Conservation (phyloP, 2,888 invertebrate genomes). For the Crocallis elinguaria region DNA sequence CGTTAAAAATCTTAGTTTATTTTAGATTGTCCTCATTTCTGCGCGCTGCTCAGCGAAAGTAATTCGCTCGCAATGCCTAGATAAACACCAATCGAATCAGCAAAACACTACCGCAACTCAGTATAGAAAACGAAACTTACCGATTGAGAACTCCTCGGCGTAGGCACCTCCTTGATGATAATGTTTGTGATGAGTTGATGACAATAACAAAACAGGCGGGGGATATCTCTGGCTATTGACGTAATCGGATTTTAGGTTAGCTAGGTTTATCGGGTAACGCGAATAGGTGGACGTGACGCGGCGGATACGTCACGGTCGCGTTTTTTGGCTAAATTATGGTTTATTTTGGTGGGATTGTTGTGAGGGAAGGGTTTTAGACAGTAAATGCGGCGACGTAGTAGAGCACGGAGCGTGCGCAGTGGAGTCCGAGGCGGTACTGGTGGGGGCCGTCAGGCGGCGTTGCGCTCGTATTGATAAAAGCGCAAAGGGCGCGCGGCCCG, state of each 20-base stretch:
- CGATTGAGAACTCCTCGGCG: conserved; percentile 54
- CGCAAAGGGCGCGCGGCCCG: conserved; percentile 66
- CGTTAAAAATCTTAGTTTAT: conserved; percentile 70
- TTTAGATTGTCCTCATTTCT: conserved; percentile 74
- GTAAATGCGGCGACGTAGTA: conserved; percentile 70
- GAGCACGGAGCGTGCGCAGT: conserved; percentile 78
- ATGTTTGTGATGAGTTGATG: conserved; percentile 22
- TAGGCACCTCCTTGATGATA: conserved; percentile 28
- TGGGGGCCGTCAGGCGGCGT: conserved; percentile 71
- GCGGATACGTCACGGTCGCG: conserved; percentile 34
- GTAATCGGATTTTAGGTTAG: conserved; percentile 60
- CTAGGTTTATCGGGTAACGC: conserved; percentile 39
- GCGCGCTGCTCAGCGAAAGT: conserved; percentile 67
- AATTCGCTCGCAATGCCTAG: conserved; percentile 59
- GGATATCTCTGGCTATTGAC: conserved; percentile 52
- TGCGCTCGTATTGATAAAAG: conserved; percentile 76
- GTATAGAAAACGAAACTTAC: conserved; percentile 57
- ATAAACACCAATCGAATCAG: conserved; percentile 45
- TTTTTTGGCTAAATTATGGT: conserved; percentile 44
- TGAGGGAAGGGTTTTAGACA: conserved; percentile 59
- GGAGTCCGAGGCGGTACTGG: conserved; percentile 64
- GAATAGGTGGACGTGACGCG: conserved; percentile 29
- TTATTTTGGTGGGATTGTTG: conserved; percentile 66
- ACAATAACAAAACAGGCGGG: conserved; percentile 41
- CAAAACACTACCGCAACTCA: conserved; percentile 45